A percentile compares a stretch with the other conserved stretches of the same genome.
Conservation (phyloP, 2,888 invertebrate genomes). For the Apamea epomidion region DNA sequence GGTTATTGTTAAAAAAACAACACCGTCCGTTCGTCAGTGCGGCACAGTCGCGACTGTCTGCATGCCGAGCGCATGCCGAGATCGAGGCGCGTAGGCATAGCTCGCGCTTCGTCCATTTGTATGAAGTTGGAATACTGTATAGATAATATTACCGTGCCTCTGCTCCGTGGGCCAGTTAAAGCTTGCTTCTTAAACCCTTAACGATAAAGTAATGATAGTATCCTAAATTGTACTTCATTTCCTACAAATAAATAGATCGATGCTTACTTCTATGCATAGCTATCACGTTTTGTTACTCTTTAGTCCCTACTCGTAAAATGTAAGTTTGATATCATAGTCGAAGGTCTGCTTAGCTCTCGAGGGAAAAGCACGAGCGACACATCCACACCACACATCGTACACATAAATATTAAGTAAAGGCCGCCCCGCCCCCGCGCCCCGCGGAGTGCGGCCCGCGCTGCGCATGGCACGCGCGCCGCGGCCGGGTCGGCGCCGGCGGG, state of each 20-base stretch:
- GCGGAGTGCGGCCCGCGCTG: too few relatives aligned
- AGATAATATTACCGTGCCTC: too few relatives aligned
- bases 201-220: conserved; percentile 70
- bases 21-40: too few relatives aligned
- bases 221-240: conserved; percentile 84
- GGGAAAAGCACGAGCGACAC: conserved; percentile 44
- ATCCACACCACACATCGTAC: conserved; percentile 30
- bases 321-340: conserved; percentile 46
- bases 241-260: conserved; percentile 82
- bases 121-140: too few relatives aligned
- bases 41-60: too few relatives aligned
- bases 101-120: too few relatives aligned
- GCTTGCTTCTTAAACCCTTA: conserved; percentile 73
- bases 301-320: conserved; percentile 49
- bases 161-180: conserved; percentile 73
- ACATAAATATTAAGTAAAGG: conserved; percentile 27
- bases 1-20: too few relatives aligned
- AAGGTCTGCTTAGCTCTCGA: conserved; percentile 38
- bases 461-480: background rate
- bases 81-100: too few relatives aligned
- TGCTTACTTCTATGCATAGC: conserved; percentile 68
- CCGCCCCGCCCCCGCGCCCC: background rate
- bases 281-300: conserved; percentile 70
- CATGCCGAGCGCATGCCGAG: too few relatives aligned
- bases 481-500: background rate